Base-by-base conservation (phyloP, 2,888 invertebrate genomes). In the Macrophya annulata region DNA sequence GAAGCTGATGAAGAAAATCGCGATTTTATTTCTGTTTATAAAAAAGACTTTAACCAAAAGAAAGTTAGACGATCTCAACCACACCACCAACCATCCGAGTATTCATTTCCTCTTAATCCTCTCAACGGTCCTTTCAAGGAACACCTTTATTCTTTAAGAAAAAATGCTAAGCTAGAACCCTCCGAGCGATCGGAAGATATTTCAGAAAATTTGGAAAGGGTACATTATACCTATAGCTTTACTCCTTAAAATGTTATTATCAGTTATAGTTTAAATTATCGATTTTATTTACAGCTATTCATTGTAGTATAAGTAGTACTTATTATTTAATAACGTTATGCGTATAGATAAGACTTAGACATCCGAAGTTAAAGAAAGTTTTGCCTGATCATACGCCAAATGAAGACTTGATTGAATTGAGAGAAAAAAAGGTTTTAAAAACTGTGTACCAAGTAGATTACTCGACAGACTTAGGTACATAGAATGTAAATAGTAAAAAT, bases 1-100 rank as follows among this genome's bases (percentile, higher is more conserved):
- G 92, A 91, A 71, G 83, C 88, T 9, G 91, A 91, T 4, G 89
- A 90, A 1, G 92, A 92, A 72, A 89, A 86, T n/a, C 89, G 91
- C 12, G 90, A 92, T 72, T 92, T 92, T n/a, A n/a, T 87, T 40
- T 91, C 92, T 0, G 85, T 88, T 40, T 90, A 90, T 21, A 88
- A 81, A 43, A 89, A 88, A 77, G 90, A 92, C 62, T 92, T 86
- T 85, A 9, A 84, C 45, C 88, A 87, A 37, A 84, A 83, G 71
- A 40, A 15, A 9, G 68, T 85, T 17, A 87, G 55, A 25, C 25
- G 74, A 25, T 86, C 85, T 1, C 71, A 84, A 59, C 10, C 85
- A 3, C 79, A 85, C 40, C 88, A 88, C 84, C 72, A 84, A 31
- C 85, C 84, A 40, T 59, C 81, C 21, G 81, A 81, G 37, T 81